Evolutionary conservation across 2,888 invertebrate species (phyloP), one percentile per base, ranked within the genome.

Genomic region (Apotomis turbidana): DNA sequence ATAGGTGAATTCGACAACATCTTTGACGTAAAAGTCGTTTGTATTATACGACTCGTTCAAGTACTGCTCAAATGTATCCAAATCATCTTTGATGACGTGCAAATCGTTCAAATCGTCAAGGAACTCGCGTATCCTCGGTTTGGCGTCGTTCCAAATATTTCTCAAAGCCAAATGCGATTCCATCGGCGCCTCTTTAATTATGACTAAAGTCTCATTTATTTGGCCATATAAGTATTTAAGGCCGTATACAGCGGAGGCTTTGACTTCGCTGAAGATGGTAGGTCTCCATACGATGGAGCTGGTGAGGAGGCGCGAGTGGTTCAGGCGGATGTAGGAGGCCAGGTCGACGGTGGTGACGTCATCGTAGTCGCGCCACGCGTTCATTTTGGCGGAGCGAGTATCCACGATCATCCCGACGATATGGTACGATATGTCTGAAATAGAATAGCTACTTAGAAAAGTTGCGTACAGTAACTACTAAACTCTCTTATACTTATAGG

Each of bases 11-110:
- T 95, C 95, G 0, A 96, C 95, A 0, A 97, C 94, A 80, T 97
- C 96, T 84, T 96, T 96, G 3, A 97, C 95, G 80, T 97, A 97
- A 83, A 97, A 97, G 76, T 97, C 97, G 80, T 97, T 97, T 0
- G 95, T 95, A 67, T 96, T 94, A 79, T 97, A 97, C 0, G 97
- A 97, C 62, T 95, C 94, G 84, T 97, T 97, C 0, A 97, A 85
- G 81, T 96, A 97, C 0, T 86, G 76, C 77, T 96, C 95, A 62
- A 97, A 94, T 12, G 95, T 94, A 66, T 95, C 95, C n/a, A 96
- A 86, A 84, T 97, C 97, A 44, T 95, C 95, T 83, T 96, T 96
- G 59, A 97, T 94, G 0, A 95, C 94, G 77, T 95, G 95, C n/a
- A 97, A 83, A 78, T 96, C 94, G 73, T 95, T 95, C 73, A 97